These are phyloP conservation scores for Oligia strigilis DNA, from an alignment of 2,888 invertebrate genomes.

Conservation along the genomic window DNA sequence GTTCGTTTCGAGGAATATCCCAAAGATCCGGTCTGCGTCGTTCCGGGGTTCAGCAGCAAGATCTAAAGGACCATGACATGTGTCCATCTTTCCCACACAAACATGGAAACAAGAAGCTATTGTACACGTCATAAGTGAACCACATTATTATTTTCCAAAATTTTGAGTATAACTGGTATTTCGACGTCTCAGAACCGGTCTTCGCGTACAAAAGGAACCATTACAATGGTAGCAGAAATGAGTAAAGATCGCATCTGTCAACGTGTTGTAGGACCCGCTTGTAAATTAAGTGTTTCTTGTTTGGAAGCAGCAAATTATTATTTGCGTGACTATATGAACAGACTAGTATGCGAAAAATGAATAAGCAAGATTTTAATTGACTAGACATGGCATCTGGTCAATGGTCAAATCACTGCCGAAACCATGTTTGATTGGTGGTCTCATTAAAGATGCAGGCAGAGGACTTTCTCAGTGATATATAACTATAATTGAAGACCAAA, in stretches of 20 bases:
- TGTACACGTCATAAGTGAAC: conserved; percentile 41
- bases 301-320: conserved; percentile 43
- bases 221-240: conserved; percentile 46
- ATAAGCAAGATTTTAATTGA: not conserved
- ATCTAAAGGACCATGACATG: not conserved
- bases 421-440: not conserved
- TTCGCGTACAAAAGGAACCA: conserved; percentile 47
- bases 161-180: conserved; percentile 42
- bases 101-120: conserved; percentile 31
- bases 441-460: not conserved
- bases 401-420: not conserved
- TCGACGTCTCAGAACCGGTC: conserved; percentile 48
- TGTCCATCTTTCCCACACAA: conserved; percentile 44
- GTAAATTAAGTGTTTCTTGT: conserved; percentile 37
- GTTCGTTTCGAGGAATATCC: too few species aligned
- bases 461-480: not conserved
- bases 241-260: conserved; percentile 59
- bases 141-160: conserved; percentile 57
- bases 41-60: not conserved
- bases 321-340: conserved; percentile 15
- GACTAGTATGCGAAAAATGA: not conserved
- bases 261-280: conserved; percentile 34
- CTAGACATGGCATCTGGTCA: not conserved
- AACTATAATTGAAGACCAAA: not conserved
- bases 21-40: not conserved